Base-by-base conservation (phyloP, 2,797 vertebrate species). In the Glyptemys insculpta region DNA sequence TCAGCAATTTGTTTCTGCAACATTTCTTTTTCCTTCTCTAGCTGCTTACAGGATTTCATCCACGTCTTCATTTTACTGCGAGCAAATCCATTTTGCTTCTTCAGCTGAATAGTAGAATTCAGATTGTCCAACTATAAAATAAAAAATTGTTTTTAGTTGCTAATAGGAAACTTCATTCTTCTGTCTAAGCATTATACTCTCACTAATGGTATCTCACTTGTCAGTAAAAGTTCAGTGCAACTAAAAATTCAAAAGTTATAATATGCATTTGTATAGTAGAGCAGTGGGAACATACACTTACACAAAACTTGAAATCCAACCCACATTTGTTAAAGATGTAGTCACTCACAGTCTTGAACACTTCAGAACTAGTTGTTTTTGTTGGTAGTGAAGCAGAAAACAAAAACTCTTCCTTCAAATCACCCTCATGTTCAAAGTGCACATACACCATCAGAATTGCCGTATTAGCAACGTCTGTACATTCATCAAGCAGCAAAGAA, bases 21-120 rank as follows among this genome's bases (percentile, higher is more conserved):
- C 18, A 79, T 49, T 92, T 98, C 96, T 85, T 99, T 99, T 96
- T 99, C 99, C 93, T 98, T 97, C 96, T 99, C 98, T 97, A 99
- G 97, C 93, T 99, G 98, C 95, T 99, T 99, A 97, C 98, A 99
- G 25, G 98, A 98, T 96, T 99, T 99, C 97, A 99, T 99, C 98
- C 98, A 98, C 34, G 99, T 97, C 80, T 97, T 98, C 78, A 99
- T 98, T 97, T 99, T 98, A 95, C 97, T 98, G 87, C 98, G 96
- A 52, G 98, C 98, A 56, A 96, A 96, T 53, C 99, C 98, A 88
- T 97, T 98, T 91, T 99, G 98, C 94, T 99, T 99, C 87, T 98
- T 98, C 89, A 99, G 92, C 25, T 98, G 97, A 91, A n/a, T n/a
- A n/a, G n/a, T n/a, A n/a, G n/a, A n/a, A 7, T 98, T 98, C 44